Conservation (phyloP, 2,888 invertebrate species). For the Lathronympha strigana region DNA sequence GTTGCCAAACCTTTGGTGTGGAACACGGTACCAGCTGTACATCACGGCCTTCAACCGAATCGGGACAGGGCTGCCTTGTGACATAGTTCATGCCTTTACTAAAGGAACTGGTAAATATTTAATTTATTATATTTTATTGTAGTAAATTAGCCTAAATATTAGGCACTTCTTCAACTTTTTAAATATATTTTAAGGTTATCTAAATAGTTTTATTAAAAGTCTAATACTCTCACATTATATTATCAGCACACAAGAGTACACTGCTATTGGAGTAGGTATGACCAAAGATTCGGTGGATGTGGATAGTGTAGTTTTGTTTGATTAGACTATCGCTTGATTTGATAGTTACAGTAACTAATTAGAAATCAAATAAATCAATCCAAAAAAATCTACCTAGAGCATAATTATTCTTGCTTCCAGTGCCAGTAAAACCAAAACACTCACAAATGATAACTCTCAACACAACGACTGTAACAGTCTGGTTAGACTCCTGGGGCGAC, state of each 20-base stretch:
- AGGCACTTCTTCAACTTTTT: too few species aligned
- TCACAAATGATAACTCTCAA: conserved; percentile 93
- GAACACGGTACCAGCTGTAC: conserved; percentile 93
- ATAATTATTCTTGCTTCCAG: conserved; percentile 65
- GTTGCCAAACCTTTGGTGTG: conserved; percentile 93
- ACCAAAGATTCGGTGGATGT: too few species aligned
- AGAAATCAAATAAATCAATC: neutral
- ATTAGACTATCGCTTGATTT: too few species aligned
- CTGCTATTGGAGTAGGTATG: too few species aligned
- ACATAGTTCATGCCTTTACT: conserved; percentile 93
- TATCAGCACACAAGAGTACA: too few species aligned
- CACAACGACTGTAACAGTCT: conserved; percentile 93
- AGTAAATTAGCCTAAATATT: too few species aligned
- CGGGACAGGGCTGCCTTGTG: conserved; percentile 94
- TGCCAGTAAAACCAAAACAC: conserved; percentile 91
- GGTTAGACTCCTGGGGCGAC: conserved; percentile 95
- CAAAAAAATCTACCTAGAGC: too few species aligned
- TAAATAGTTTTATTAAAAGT: too few species aligned
- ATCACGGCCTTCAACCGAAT: conserved; percentile 96
- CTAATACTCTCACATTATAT: too few species aligned
- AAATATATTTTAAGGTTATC: too few species aligned
- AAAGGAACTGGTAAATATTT: conserved; percentile 88
- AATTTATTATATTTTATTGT: neutral
- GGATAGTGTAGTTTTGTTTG: too few species aligned
- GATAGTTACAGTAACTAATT: too few species aligned